Conservation (phyloP, 2,888 invertebrate species). For the Electrophaes corylata region DNA sequence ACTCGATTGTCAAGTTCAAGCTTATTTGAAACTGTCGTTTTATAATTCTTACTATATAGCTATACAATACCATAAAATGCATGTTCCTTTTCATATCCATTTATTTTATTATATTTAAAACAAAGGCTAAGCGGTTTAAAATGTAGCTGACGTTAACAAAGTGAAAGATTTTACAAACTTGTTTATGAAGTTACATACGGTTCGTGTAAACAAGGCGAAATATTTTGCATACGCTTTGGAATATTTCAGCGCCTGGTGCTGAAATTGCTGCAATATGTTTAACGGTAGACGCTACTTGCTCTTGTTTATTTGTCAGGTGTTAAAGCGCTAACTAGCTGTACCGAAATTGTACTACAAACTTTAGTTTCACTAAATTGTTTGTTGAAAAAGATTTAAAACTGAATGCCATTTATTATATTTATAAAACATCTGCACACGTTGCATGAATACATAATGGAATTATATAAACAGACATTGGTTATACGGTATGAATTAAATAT, state of each 20-base stretch:
- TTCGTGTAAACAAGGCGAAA: conserved; percentile 33
- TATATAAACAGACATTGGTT: too few relatives aligned
- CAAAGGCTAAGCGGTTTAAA: conserved; percentile 5
- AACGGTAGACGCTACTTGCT: conserved; percentile 38
- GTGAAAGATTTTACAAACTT: conserved; percentile 24
- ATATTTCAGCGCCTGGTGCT: conserved; percentile 39
- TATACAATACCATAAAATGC: too few relatives aligned
- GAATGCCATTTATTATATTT: too few relatives aligned
- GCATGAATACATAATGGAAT: too few relatives aligned
- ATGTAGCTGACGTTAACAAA: conserved; percentile 29
- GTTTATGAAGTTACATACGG: conserved; percentile 25
- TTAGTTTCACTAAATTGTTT: background rate
- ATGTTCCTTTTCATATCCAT: too few relatives aligned
- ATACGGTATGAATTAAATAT: too few relatives aligned
- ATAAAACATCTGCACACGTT: too few relatives aligned
- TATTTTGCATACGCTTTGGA: conserved; percentile 11
- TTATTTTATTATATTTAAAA: too few relatives aligned
- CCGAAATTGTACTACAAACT: background rate
- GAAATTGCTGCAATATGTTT: conserved; percentile 32
- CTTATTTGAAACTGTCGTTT: too few relatives aligned
- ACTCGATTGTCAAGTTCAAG: too few relatives aligned
- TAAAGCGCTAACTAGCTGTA: background rate
- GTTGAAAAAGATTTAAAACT: too few relatives aligned
- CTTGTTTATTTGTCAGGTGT: conserved; percentile 35
- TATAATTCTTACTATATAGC: too few relatives aligned